Conservation (phyloP, 2,113 vertebrate genomes). For the Pseudorectes ferrugineus region DNA sequence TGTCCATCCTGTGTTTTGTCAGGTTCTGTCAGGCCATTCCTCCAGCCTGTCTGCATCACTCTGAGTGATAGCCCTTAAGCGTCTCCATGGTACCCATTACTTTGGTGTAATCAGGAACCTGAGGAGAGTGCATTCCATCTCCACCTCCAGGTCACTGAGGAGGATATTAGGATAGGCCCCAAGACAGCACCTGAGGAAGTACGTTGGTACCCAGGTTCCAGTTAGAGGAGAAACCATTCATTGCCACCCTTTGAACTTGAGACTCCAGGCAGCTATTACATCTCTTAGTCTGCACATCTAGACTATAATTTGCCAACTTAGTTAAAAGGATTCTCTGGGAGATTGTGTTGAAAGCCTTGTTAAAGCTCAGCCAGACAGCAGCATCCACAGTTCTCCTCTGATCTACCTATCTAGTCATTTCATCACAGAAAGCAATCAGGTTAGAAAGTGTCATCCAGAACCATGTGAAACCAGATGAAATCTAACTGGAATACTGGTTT, state of each 20-base stretch:
- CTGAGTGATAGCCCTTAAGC: not conserved
- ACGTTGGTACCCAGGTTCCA: not conserved
- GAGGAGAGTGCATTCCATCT: not conserved
- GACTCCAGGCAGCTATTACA: not conserved
- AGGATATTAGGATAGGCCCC: not conserved
- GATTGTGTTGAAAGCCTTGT: not conserved
- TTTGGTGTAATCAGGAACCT: not conserved
- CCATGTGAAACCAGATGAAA: not conserved
- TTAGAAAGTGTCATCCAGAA: not conserved
- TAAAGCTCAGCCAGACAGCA: not conserved
- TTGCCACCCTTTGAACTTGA: not conserved
- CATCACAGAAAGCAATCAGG: not conserved
- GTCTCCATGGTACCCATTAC: not conserved
- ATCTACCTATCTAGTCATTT: not conserved
- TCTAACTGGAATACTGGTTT: not conserved
- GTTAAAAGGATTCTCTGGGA: not conserved
- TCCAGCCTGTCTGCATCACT: not conserved
- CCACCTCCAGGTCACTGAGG: not conserved
- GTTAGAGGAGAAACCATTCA: not conserved
- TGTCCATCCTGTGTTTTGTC: not conserved
- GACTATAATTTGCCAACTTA: not conserved
- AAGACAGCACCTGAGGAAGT: not conserved
- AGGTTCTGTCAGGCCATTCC: not conserved
- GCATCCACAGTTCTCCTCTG: not conserved
- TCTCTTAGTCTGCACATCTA: not conserved